Base-by-base conservation (phyloP, 2,113 vertebrate genomes). In the Zosterops lateralis region DNA sequence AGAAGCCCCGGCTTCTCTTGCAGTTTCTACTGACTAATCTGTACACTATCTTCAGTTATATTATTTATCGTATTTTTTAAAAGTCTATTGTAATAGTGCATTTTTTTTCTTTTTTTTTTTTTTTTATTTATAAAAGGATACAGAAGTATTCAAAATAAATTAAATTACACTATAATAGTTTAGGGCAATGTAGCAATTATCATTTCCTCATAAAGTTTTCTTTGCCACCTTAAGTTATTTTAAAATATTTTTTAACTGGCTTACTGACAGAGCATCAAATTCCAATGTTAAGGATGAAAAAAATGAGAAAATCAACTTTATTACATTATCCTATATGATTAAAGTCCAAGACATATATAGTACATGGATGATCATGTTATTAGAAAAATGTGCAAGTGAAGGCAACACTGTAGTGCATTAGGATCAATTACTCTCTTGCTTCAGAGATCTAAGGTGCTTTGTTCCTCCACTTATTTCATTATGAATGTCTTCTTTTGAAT, bases 381-480 rank as follows among this genome's bases (percentile, higher is more conserved):
- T 76, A 80, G 24, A 72, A 65, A 29, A 80, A 21, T 4, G 2
- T 42, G 16, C 1, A 19, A 42, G 7, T 74, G 51, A 57, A 77
- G 17, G 4, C 25, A 89, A 6, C 17, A 2, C 6, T 36, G 6
- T 26, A 42, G 17, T 6, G 4, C 29, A 9, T 50, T 50, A 48
- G 6, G 9, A 6, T n/a, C 25, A n/a, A 66, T 54, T 84, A 13
- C 8, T 45, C 7, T 48, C 9, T 38, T 71, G 8, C 10, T 68
- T 51, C 1, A 5, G 44, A 65, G 2, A 4, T 26, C 5, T 62
- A n/a, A 51, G 8, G 6, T 2, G 0, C 25, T 73, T 70, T 76
- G 1, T 73, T 68, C 31, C 2, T 61, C 10, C 17, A 16, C 2
- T 72, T 57, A 47, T 17, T 90, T 67, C 51, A 2, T 56, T 64